Conservation (phyloP, 1,140 invertebrate species). For the Leptonema lineaticorne region DNA sequence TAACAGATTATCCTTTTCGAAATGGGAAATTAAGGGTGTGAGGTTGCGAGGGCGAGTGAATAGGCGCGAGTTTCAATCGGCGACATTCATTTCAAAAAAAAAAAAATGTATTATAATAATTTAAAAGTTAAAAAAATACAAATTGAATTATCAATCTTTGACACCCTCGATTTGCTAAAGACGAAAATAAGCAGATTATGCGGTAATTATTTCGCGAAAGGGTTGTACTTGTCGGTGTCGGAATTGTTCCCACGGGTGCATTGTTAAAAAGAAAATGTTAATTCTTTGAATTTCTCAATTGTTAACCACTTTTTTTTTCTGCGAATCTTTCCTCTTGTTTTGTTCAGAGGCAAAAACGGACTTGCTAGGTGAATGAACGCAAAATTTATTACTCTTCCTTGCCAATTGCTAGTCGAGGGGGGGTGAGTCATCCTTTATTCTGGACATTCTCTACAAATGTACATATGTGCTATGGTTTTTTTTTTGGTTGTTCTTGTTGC, state of each 20-base stretch:
- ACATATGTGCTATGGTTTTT: too few species aligned
- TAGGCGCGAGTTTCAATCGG: too few species aligned
- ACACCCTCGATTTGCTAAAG: too few species aligned
- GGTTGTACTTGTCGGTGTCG: too few species aligned
- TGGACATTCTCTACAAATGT: conserved; percentile 16
- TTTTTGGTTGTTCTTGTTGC: conserved; percentile 2
- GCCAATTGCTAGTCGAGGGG: conserved; percentile 10
- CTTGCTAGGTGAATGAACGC: conserved; percentile 30
- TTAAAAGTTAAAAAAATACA: too few species aligned
- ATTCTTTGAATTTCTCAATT: background rate
- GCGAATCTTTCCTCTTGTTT: background rate
- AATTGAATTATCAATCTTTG: too few species aligned
- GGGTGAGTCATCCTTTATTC: conserved; percentile 30
- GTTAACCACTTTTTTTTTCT: conserved; percentile 3
- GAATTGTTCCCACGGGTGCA: conserved; percentile 23
- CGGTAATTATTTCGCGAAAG: background rate
- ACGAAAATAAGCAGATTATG: too few species aligned
- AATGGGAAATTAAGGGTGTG: too few species aligned
- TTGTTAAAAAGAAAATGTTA: conserved; percentile 7
- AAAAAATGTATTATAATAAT: too few species aligned
- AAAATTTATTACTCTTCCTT: conserved; percentile 33
- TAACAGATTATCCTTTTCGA: conserved; percentile 42
- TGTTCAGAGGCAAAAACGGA: conserved; percentile 13
- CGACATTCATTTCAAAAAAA: too few species aligned
- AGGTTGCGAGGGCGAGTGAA: too few species aligned